A percentile compares a stretch with the other conserved stretches of the same genome.
Conservation (phyloP, 2,797 vertebrate species). For the Crax fasciolata region DNA sequence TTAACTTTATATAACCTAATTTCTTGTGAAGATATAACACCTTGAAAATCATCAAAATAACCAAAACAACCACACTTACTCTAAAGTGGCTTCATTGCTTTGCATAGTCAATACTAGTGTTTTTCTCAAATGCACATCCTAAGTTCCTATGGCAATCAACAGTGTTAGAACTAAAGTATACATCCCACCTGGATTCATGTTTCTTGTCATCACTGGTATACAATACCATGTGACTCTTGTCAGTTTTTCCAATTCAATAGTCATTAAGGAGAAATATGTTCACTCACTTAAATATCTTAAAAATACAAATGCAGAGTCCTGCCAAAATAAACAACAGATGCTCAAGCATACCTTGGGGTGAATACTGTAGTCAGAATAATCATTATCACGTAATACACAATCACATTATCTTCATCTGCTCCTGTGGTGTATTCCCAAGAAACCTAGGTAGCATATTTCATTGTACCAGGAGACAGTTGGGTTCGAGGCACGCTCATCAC, state of each 20-base stretch:
- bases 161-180: background rate
- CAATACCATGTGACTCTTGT: background rate
- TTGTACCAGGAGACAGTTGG: background rate
- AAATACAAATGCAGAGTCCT: background rate
- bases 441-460: background rate
- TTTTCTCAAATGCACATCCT: background rate
- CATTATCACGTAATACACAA: constrained; percentile 42
- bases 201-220: background rate
- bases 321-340: constrained; percentile 58
- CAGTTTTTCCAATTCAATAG: background rate
- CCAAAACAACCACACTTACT: background rate
- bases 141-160: background rate
- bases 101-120: background rate
- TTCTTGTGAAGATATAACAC: background rate
- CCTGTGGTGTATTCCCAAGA: background rate
- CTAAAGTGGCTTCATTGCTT: background rate
- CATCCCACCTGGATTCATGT: background rate
- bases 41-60: background rate
- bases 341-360: constrained; percentile 42
- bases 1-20: background rate
- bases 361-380: constrained; percentile 46
- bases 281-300: constrained; percentile 26
- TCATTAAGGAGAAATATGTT: constrained; percentile 24
- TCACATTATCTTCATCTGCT: constrained; percentile 39
- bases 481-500: constrained; percentile 7